A percentile compares a stretch with the other conserved stretches of the same genome.
Conservation (phyloP, 2,113 vertebrate genomes). For the Notechis scutatus region DNA sequence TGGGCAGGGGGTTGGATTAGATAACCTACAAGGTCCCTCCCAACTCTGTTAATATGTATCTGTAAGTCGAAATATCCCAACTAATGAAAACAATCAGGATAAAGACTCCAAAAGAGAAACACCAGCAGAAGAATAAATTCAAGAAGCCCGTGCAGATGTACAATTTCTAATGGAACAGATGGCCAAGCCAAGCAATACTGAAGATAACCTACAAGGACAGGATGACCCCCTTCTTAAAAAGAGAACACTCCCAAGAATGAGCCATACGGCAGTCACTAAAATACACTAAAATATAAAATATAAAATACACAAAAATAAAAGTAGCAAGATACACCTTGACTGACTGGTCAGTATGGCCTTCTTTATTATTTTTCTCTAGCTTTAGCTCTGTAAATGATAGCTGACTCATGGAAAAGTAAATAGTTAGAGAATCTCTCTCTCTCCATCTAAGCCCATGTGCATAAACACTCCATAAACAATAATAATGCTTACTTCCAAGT, state of each 20-base stretch:
- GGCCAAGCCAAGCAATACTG: not conserved
- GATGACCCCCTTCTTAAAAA: not conserved
- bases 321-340: not conserved
- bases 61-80: not conserved
- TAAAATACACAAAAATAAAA: not conserved
- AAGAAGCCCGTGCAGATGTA: not conserved
- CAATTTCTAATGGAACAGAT: not conserved
- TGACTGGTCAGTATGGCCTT: not conserved
- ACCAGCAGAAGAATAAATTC: not conserved
- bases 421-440: not conserved
- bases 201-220: not conserved
- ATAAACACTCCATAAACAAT: not conserved
- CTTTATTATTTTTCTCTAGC: not conserved
- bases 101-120: not conserved
- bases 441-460: not conserved
- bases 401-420: not conserved
- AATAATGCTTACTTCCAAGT: not conserved
- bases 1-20: no score
- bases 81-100: not conserved
- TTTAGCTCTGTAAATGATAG: not conserved
- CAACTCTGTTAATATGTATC: no score
- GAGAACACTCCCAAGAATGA: not conserved
- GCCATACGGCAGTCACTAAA: not conserved
- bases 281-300: not conserved
- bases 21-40: no score